These are phyloP conservation scores for Caenorhabditis imperialis DNA, from an alignment of 2,888 invertebrate genomes.

Conservation along the genomic window DNA sequence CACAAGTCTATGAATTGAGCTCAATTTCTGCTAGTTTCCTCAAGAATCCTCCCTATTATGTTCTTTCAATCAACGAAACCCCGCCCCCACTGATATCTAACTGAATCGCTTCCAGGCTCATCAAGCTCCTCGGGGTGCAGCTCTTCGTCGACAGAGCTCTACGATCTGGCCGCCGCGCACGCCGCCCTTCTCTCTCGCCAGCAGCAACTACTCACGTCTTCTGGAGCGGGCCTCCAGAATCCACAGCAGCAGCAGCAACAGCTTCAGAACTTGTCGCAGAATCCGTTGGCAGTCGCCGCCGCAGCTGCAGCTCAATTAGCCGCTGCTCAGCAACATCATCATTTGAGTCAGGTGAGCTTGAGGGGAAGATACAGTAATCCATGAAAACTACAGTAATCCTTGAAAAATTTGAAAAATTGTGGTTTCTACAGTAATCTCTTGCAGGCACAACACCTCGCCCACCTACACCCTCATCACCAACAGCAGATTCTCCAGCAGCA, in stretches of 20 bases:
- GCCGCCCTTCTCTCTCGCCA: slow-evolving; percentile 34
- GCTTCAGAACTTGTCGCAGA: not conserved
- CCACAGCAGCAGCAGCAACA: slow-evolving; percentile 13
- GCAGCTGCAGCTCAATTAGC: not conserved
- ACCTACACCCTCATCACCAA: not conserved
- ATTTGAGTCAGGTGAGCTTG: not conserved
- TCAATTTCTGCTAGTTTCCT: too few species aligned
- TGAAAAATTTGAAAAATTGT: not conserved
- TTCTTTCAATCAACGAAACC: too few species aligned
- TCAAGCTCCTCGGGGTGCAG: slow-evolving; percentile 52
- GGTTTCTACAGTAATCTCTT: too few species aligned
- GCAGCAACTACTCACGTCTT: slow-evolving; percentile 33
- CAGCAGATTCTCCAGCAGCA: not conserved
- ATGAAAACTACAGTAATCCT: not conserved
- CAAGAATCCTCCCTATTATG: too few species aligned
- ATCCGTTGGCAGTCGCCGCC: not conserved
- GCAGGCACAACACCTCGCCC: not conserved
- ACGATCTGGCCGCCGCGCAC: slow-evolving; percentile 38
- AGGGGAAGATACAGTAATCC: too few species aligned
- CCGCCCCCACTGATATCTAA: too few species aligned
- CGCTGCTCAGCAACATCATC: slow-evolving; percentile 4
- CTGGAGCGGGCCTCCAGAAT: not conserved
- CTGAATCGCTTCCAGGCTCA: slow-evolving; percentile 49
- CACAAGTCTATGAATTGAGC: too few species aligned
- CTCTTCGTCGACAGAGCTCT: slow-evolving; percentile 46